Evolutionary conservation across 2,888 invertebrate genomes (phyloP).

Genomic region (Ichneumoninae sp.): DNA sequence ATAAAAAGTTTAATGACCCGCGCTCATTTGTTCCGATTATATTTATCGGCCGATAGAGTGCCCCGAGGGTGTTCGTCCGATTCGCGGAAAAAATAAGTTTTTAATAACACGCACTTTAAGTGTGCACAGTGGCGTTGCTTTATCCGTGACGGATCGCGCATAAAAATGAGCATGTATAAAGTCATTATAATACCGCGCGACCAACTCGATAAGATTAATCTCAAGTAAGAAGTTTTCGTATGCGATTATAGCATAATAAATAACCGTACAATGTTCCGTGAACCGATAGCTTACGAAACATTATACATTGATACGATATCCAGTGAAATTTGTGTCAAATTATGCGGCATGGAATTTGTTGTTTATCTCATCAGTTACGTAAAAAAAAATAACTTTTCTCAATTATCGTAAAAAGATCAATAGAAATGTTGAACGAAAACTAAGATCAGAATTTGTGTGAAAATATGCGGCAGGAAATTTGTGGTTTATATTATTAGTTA

Average conservation of each 20-base stretch:
- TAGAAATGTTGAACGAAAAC: too few relatives aligned
- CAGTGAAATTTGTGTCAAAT: background rate
- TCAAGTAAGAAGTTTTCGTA: slow-evolving; percentile 74
- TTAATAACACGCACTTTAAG: background rate
- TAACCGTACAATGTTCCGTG: background rate
- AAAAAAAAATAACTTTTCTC: too few relatives aligned
- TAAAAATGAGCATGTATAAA: slow-evolving; percentile 77
- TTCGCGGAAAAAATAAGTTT: slow-evolving; percentile 16
- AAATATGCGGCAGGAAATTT: background rate
- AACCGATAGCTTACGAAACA: background rate
- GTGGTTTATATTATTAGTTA: background rate
- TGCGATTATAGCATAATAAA: background rate
- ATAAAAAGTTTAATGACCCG: slow-evolving; percentile 36
- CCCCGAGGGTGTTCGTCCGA: slow-evolving; percentile 9
- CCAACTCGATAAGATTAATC: slow-evolving; percentile 72
- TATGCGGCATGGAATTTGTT: background rate
- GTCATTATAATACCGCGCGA: slow-evolving; percentile 77
- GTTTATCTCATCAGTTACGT: too few relatives aligned
- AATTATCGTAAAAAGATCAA: too few relatives aligned
- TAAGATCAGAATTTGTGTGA: too few relatives aligned
- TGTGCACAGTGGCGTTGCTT: slow-evolving; percentile 34
- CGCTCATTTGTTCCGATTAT: slow-evolving; percentile 28
- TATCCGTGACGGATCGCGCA: slow-evolving; percentile 34
- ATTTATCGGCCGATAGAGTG: slow-evolving; percentile 44
- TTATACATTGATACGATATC: background rate